phyloP scores from a whole-genome alignment of 2,888 invertebrate species.

The Lepidochrysops patricia region DNA sequence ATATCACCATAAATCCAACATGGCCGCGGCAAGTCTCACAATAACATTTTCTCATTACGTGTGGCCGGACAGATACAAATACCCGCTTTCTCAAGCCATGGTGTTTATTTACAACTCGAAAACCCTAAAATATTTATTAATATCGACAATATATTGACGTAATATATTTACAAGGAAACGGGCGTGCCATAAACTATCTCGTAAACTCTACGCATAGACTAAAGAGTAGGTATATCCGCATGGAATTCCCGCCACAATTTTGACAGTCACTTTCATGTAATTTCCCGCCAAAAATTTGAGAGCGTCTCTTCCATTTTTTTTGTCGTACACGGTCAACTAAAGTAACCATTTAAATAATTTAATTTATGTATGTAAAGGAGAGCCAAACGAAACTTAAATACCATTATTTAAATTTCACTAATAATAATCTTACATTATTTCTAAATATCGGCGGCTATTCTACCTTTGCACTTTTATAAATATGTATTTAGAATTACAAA shows the following conservation, averaged over 20 bases:
- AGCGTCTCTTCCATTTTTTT: background rate
- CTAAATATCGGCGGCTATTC: no score
- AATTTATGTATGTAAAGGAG: no score
- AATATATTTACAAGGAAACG: background rate
- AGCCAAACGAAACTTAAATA: no score
- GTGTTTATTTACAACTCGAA: slow-evolving; percentile 8
- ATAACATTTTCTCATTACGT: slow-evolving; percentile 4
- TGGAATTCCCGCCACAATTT: background rate
- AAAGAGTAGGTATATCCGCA: background rate
- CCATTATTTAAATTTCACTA: no score
- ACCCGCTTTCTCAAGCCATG: slow-evolving; percentile 3
- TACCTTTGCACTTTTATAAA: no score
- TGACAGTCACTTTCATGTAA: no score
- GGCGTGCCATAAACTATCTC: background rate
- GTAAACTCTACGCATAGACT: background rate
- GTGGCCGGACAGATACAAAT: slow-evolving; percentile 10
- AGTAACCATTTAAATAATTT: no score
- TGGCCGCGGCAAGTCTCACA: background rate
- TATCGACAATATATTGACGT: slow-evolving; percentile 3
- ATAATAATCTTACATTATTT: no score
- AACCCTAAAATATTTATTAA: slow-evolving; percentile 2
- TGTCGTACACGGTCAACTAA: background rate
- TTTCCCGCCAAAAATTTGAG: background rate
- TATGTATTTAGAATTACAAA: no score
- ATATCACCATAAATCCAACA: slow-evolving; percentile 9